A percentile compares a stretch with the other conserved stretches of the same genome.
These are phyloP conservation scores for Eupelmus urozonus DNA, from an alignment of 2,888 invertebrate genomes.

Conservation along the genomic window DNA sequence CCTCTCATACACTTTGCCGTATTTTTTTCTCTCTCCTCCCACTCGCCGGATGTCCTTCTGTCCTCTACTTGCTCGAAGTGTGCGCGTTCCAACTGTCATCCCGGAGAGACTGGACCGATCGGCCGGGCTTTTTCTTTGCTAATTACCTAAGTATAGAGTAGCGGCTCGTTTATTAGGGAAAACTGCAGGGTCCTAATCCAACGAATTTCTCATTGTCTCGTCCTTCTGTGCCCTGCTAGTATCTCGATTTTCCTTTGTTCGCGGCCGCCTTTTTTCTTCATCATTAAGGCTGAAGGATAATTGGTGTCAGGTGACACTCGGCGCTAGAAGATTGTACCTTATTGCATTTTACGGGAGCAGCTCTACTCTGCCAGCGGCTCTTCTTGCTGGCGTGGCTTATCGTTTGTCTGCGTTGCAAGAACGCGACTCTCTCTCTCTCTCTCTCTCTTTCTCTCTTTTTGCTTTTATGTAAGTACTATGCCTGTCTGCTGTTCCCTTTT, in stretches of 20 bases:
- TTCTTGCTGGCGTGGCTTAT: background rate
- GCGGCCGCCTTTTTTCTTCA: slow-evolving; percentile 11
- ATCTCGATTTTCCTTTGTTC: slow-evolving; percentile 27
- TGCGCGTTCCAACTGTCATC: slow-evolving; percentile 33
- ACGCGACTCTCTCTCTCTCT: background rate
- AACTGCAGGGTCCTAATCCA: slow-evolving; percentile 36
- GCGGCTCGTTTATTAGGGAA: slow-evolving; percentile 44
- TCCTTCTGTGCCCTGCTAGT: background rate
- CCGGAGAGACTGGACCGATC: background rate
- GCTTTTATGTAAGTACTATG: too few relatives aligned
- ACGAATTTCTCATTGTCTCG: slow-evolving; percentile 51
- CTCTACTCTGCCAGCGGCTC: background rate
- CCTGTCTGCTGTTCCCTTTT: background rate
- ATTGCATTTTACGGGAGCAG: background rate
- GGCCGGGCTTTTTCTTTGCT: slow-evolving; percentile 51
- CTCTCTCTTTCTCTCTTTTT: background rate
- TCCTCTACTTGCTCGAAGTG: background rate
- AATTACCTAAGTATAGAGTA: slow-evolving; percentile 54
- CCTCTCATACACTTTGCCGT: slow-evolving; percentile 40
- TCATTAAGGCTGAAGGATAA: slow-evolving; percentile 55
- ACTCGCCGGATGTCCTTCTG: slow-evolving; percentile 54
- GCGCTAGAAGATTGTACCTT: slow-evolving; percentile 39
- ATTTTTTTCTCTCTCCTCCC: slow-evolving; percentile 23
- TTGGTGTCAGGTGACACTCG: slow-evolving; percentile 58
- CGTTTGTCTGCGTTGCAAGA: background rate